phyloP scores from a whole-genome alignment of 2,113 vertebrate species.

The Machaerirhynchus nigripectus region DNA sequence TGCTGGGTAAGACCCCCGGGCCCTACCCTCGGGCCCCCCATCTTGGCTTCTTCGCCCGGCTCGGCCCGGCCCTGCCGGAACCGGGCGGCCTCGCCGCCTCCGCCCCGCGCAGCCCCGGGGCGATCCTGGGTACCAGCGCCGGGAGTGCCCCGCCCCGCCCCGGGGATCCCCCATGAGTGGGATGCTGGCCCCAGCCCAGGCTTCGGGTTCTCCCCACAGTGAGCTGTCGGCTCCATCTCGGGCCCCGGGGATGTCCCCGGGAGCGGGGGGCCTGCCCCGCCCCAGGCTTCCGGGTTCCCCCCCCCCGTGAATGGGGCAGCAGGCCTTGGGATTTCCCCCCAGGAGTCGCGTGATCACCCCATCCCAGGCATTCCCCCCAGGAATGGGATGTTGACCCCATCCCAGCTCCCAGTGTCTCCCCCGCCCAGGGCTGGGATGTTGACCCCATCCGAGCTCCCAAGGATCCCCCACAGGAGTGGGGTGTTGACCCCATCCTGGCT shows the following conservation, averaged over 20 bases:
- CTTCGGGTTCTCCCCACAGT: rapidly evolving
- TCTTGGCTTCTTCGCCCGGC: neutral
- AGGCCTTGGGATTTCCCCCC: neutral
- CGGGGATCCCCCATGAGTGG: neutral
- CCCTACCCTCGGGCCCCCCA: neutral
- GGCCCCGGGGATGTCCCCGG: neutral
- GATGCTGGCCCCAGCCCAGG: neutral
- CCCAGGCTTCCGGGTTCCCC: neutral
- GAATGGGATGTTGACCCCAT: neutral
- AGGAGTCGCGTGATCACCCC: neutral
- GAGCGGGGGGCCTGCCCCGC: neutral
- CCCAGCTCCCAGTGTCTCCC: neutral
- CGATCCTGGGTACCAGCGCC: neutral
- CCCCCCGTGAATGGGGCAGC: neutral
- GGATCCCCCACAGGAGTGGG: neutral
- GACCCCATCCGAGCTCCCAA: neutral
- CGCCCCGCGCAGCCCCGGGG: neutral
- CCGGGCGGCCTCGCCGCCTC: neutral
- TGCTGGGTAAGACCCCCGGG: conserved; percentile 81
- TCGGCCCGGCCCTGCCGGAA: neutral
- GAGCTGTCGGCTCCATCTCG: neutral
- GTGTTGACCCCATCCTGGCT: rapidly evolving
- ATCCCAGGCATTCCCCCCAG: neutral
- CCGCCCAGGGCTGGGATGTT: rapidly evolving
- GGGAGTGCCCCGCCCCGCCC: neutral